A percentile compares a stretch with the other conserved stretches of the same genome.
These are phyloP conservation scores for Temnothorax ravouxi DNA, from an alignment of 2,888 invertebrate species.

Conservation along the genomic window DNA sequence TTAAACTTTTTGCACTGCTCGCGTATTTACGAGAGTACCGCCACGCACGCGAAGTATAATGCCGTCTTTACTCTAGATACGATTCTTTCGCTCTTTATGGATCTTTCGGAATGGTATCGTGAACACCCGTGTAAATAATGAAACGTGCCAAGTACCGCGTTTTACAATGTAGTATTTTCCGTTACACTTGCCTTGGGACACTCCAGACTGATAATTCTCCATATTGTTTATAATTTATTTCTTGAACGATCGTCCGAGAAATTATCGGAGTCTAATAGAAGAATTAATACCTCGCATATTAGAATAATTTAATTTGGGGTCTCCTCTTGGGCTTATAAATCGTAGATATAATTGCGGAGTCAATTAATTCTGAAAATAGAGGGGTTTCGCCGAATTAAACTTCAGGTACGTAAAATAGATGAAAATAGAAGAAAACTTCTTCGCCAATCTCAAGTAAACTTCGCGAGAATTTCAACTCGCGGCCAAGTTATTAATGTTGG, in stretches of 20 bases:
- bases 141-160: slow-evolving; percentile 29
- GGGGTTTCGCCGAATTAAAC: neutral
- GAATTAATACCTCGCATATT: neutral
- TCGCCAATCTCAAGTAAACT: neutral
- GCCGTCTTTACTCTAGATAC: slow-evolving; percentile 17
- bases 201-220: neutral
- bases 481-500: slow-evolving; percentile 7
- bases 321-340: neutral
- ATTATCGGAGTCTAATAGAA: neutral
- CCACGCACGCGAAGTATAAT: neutral
- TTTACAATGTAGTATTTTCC: neutral
- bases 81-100: slow-evolving; percentile 33
- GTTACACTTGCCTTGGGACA: neutral
- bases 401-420: neutral
- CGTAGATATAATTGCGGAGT: neutral
- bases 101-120: slow-evolving; percentile 28
- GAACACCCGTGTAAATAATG: slow-evolving; percentile 29
- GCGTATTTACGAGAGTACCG: neutral
- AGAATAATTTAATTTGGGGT: slow-evolving; percentile 23
- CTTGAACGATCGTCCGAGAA: neutral
- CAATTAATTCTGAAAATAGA: slow-evolving; percentile 29
- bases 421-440: neutral
- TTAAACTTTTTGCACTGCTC: slow-evolving; percentile 35
- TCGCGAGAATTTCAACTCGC: slow-evolving; percentile 13
- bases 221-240: neutral